A percentile compares a stretch with the other conserved stretches of the same genome.
These are phyloP conservation scores for Lasioglossum albipes DNA, from an alignment of 1,140 invertebrate genomes.

Conservation along the genomic window DNA sequence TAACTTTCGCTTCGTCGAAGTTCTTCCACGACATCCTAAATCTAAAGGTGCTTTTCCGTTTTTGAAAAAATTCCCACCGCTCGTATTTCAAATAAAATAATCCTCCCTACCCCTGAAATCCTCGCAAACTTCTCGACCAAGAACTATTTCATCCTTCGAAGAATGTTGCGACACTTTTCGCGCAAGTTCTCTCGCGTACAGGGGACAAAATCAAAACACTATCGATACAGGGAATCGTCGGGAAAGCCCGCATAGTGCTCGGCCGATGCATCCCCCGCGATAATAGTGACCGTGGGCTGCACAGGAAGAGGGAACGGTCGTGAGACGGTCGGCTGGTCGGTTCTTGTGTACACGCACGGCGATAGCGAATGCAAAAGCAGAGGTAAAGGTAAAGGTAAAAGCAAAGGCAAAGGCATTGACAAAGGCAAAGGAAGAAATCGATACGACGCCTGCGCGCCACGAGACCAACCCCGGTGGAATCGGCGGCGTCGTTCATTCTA, in stretches of 20 bases:
- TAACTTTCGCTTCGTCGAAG: too few species aligned
- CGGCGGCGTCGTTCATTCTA: slow-evolving; percentile 39
- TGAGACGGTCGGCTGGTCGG: slow-evolving; percentile 15
- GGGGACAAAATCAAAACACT: too few species aligned
- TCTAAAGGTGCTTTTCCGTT: too few species aligned
- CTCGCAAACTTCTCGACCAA: too few species aligned
- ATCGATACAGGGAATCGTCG: too few species aligned
- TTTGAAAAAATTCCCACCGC: too few species aligned
- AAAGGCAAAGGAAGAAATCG: slow-evolving; percentile 62
- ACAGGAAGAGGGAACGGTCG: slow-evolving; percentile 31
- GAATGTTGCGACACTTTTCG: too few species aligned
- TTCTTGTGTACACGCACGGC: background rate
- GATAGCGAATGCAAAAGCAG: background rate
- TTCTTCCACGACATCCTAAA: too few species aligned
- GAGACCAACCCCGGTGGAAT: slow-evolving; percentile 20
- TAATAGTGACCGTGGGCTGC: slow-evolving; percentile 20
- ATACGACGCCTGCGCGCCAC: slow-evolving; percentile 67
- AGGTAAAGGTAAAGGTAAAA: slow-evolving; percentile 11
- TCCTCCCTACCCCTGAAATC: too few species aligned
- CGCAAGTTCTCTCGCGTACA: too few species aligned
- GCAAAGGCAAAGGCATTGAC: slow-evolving; percentile 2
- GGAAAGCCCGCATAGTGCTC: background rate
- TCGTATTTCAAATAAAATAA: too few species aligned
- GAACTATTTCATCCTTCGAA: too few species aligned
- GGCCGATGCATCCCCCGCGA: slow-evolving; percentile 9